Evolutionary conservation across 2,113 vertebrate genomes (phyloP).

Genomic region (Neolamprologus falcicula): DNA sequence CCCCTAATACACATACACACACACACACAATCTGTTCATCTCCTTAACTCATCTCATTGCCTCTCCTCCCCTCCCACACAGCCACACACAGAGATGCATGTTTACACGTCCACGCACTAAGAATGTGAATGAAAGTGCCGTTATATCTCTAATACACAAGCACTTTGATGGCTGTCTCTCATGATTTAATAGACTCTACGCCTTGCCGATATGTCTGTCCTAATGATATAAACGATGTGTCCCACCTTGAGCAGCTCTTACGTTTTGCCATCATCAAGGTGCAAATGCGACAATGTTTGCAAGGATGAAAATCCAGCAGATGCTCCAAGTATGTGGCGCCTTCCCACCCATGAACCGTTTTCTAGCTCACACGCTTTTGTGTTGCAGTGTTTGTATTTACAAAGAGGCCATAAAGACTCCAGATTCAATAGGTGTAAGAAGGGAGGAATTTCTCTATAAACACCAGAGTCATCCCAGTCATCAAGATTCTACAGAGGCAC

Average conservation of each 20-base stretch:
- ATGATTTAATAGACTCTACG: not conserved
- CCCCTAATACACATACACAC: constrained; percentile 30
- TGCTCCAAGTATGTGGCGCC: constrained; percentile 6
- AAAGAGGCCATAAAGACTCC: constrained; percentile 47
- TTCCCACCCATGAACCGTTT: not conserved
- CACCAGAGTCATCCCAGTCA: constrained; percentile 21
- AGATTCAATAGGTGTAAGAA: constrained; percentile 34
- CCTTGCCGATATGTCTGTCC: not conserved
- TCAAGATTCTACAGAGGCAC: constrained; percentile 20
- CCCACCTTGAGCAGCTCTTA: not conserved
- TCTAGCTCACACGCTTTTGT: constrained; percentile 37
- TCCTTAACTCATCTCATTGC: constrained; percentile 40
- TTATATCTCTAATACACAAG: not conserved
- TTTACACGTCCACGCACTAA: not conserved
- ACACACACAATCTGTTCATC: constrained; percentile 31
- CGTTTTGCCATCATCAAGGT: not conserved
- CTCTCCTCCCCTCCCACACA: constrained; percentile 9
- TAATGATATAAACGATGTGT: not conserved
- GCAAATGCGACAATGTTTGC: not conserved
- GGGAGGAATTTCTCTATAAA: constrained; percentile 63
- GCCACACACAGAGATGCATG: constrained; percentile 6
- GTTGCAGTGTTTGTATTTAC: constrained; percentile 46
- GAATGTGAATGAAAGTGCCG: not conserved
- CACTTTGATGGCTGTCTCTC: not conserved
- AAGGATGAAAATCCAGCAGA: constrained; percentile 30